Base-by-base conservation (phyloP, 2,888 invertebrate species). In the Serrognathus titanus region DNA sequence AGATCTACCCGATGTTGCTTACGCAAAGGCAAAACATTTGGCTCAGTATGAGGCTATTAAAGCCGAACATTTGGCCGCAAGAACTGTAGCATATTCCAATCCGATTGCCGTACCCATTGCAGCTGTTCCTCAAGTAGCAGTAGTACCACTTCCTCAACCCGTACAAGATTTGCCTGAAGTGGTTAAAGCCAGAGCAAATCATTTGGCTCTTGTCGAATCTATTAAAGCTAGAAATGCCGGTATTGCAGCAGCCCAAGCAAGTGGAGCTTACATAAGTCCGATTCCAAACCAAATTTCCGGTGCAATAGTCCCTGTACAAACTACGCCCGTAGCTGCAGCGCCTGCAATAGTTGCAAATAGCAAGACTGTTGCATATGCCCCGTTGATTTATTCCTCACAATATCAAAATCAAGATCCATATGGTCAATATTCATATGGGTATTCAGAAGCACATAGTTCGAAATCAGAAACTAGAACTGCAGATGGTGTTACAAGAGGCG, bases 401-500 rank as follows among this genome's bases (percentile, higher is more conserved):
- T 80, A 79, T 66, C 82, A 82, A 66, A 74, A 78, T 8, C 82
- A 82, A 68, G 81, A 82, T 63, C 58, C 58, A 55, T 66, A 56
- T 40, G 83, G 82, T 7, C 81, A 81, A 64, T 84, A 83, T 73
- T 78, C 79, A 57, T 84, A 83, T 69, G 86, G 86, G 24, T 87
- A 87, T 72, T 75, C 82, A 10, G 85, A 84, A 62, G 85, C 85
- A 54, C 81, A 83, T 49, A 84, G 85, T 64, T 80, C 86, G 61
- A 86, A 86, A 71, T 79, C 82, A 24, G 88, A 88, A 73, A 78
- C 82, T 0, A 81, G 83, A 57, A 77, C 81, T 3, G 77, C 82
- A 55, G 84, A 85, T 67, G 86, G 86, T 10, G 80, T 83, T 11
- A 85, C 84, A 3, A 80, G 82, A 57, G 87, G 87, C 48, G 84